phyloP scores from a whole-genome alignment of 2,888 invertebrate species.

The Heteromyza rotundicornis region DNA sequence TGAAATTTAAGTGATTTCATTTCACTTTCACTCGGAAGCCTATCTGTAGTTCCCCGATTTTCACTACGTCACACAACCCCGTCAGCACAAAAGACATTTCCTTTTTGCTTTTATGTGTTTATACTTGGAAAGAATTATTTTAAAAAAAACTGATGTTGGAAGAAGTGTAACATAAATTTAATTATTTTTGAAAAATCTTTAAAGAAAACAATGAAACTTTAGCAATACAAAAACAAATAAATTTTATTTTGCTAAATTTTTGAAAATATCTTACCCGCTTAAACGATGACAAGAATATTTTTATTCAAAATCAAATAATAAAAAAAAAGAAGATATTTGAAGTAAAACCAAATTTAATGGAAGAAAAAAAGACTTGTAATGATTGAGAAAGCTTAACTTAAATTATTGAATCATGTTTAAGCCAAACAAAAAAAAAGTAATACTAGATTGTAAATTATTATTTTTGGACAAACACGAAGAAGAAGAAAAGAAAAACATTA shows the following conservation, averaged over 20 bases:
- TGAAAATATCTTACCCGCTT: not conserved
- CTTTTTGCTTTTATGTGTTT: no score
- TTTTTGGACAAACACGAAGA: conserved; percentile 15
- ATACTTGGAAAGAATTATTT: no score
- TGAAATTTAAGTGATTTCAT: no score
- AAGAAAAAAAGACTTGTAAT: not conserved
- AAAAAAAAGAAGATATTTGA: not conserved
- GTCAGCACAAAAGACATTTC: no score
- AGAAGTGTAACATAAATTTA: no score
- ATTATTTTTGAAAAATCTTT: conserved; percentile 13
- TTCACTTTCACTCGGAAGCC: no score
- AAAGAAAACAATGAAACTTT: not conserved
- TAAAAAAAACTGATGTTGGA: no score
- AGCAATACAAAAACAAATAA: not conserved
- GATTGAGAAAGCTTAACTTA: not conserved
- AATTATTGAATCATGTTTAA: no score
- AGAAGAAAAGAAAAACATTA: conserved; percentile 1
- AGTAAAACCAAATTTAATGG: not conserved
- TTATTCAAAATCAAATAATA: conserved; percentile 50
- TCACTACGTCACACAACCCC: no score
- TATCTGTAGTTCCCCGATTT: no score
- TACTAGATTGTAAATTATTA: not conserved
- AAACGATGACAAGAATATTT: conserved; percentile 47
- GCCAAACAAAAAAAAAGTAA: not conserved
- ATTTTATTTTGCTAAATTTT: not conserved